phyloP scores from a whole-genome alignment of 2,113 vertebrate genomes.

The Cheirogaleus medius region DNA sequence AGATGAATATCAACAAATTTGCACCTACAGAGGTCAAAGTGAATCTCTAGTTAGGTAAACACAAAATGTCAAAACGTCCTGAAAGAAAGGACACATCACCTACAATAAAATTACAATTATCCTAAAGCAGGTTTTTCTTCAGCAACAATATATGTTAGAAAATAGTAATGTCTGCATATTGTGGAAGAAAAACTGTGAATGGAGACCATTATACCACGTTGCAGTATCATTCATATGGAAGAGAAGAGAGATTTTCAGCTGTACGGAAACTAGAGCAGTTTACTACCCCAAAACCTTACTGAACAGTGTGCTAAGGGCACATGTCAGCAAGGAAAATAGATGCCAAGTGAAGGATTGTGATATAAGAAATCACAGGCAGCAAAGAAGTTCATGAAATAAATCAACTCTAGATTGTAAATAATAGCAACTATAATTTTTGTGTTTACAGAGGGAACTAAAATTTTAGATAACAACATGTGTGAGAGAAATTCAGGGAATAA shows the following conservation, averaged over 20 bases:
- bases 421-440: background rate
- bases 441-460: background rate
- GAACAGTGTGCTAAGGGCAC: background rate
- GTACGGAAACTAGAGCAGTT: background rate
- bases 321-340: background rate
- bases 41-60: background rate
- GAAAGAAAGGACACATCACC: background rate
- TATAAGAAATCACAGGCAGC: background rate
- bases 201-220: background rate
- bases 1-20: background rate
- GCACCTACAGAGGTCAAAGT: background rate
- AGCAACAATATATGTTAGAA: background rate
- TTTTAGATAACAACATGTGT: background rate
- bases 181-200: background rate
- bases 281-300: background rate
- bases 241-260: background rate
- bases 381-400: background rate
- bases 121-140: background rate
- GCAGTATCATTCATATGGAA: background rate
- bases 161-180: background rate
- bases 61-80: background rate
- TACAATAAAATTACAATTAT: background rate
- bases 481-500: background rate
- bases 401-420: background rate
- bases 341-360: background rate